These are phyloP conservation scores for Troides aeacus DNA, from an alignment of 2,888 invertebrate species.

Conservation along the genomic window DNA sequence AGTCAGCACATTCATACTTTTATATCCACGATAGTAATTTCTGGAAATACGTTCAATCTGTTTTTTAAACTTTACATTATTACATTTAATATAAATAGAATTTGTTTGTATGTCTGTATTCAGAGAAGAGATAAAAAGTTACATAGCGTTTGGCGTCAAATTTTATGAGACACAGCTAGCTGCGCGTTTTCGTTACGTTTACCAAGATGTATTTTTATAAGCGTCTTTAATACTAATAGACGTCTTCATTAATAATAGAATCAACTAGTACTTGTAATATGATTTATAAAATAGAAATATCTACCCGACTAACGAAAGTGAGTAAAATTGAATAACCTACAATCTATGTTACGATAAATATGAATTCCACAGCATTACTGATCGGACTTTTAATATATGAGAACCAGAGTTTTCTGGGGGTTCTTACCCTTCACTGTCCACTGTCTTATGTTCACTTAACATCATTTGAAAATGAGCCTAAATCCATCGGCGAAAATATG, in stretches of 20 bases:
- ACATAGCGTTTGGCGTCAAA: conserved; percentile 16
- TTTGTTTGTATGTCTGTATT: conserved; percentile 20
- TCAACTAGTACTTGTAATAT: background rate
- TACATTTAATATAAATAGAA: conserved; percentile 21
- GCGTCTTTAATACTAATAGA: conserved; percentile 11
- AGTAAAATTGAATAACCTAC: too few relatives aligned
- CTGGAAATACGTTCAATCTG: background rate
- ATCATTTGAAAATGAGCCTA: too few relatives aligned
- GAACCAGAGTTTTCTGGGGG: too few relatives aligned
- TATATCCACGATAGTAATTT: background rate
- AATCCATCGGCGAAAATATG: too few relatives aligned
- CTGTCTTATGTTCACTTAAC: too few relatives aligned
- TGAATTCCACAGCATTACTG: too few relatives aligned
- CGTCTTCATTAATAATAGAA: too few relatives aligned
- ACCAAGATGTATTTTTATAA: conserved; percentile 29
- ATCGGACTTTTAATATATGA: too few relatives aligned
- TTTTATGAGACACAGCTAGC: conserved; percentile 33
- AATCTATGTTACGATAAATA: too few relatives aligned
- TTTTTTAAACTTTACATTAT: conserved; percentile 16
- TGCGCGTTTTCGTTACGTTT: conserved; percentile 33
- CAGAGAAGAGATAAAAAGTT: conserved; percentile 24
- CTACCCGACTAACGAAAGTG: too few relatives aligned
- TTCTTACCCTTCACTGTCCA: too few relatives aligned
- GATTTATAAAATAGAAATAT: background rate
- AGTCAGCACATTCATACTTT: background rate